These are phyloP conservation scores for Chlamydotis undulata DNA, from an alignment of 2,113 vertebrate genomes.

Conservation along the genomic window DNA sequence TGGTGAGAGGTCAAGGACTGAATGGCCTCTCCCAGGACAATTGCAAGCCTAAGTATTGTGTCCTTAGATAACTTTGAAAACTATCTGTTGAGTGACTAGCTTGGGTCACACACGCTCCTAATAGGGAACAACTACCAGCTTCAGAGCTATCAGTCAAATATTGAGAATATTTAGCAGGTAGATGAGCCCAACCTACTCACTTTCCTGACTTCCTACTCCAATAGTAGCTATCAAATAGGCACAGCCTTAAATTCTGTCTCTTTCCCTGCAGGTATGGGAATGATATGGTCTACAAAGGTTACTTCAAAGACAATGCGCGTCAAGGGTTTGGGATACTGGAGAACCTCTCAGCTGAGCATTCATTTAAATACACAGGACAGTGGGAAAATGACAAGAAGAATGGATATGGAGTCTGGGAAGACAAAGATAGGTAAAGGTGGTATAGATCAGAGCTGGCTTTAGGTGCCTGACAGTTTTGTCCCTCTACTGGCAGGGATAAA, in stretches of 20 bases:
- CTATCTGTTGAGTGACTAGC: not conserved
- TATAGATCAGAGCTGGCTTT: not conserved
- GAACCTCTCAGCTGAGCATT: not conserved
- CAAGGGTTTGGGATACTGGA: constrained; percentile 80
- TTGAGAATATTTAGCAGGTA: not conserved
- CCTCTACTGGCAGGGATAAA: not conserved
- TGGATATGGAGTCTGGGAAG: constrained; percentile 77
- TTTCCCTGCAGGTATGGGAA: constrained; percentile 68
- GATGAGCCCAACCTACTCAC: not conserved
- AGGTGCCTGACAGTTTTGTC: not conserved
- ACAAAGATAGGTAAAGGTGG: constrained; percentile 66
- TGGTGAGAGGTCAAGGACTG: not conserved
- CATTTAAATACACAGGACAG: constrained; percentile 76
- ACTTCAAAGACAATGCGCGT: constrained; percentile 67
- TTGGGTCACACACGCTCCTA: not conserved
- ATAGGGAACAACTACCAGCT: not conserved
- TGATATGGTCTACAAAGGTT: constrained; percentile 76
- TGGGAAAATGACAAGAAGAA: constrained; percentile 75
- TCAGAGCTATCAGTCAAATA: not conserved
- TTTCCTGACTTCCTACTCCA: not conserved
- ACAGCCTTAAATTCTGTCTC: not conserved
- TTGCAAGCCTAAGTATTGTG: not conserved
- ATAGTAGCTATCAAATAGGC: not conserved
- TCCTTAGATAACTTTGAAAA: not conserved
- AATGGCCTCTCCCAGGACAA: not conserved